Evolutionary conservation across 2,797 vertebrate genomes (phyloP), one percentile per base, ranked within the genome.

Genomic region (Artibeus lituratus): DNA sequence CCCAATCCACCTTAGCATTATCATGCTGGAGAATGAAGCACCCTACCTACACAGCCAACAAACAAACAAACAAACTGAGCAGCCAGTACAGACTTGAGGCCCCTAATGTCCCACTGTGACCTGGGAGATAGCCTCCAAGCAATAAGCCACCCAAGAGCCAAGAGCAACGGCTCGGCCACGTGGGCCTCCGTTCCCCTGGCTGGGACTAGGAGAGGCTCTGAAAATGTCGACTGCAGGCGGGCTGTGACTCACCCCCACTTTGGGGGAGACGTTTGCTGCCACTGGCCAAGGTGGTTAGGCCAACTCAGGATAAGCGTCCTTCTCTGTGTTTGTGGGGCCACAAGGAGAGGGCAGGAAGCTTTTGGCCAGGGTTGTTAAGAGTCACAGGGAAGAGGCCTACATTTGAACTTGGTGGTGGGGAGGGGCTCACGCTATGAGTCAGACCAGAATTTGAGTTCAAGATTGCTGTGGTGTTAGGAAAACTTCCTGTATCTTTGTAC

Each of bases 21-120:
- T 99, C 98, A 98, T 97, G 99, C 98, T 98, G 98, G 99, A 99
- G 98, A 99, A 99, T 99, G 99, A 99, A 99, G 99, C 98, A 99
- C 99, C 99, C 98, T 99, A 98, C 99, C 99, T 99, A 99, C 99
- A 99, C 98, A 99, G 98, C 98, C 98, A 97, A 98, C 24, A 4
- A 78, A 49, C 4, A 49, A 65, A 21, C 19, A 77, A 32, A 19
- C 8, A n/a, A 65, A 24, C 7, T 15, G 24, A 24, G 21, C 69
- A 69, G 37, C 53, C 39, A 35, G 57, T 47, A 78, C 22, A 53
- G 80, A 55, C 19, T 6, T 0, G 11, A 94, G 69, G 55, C 21
- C 62, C 49, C 18, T n/a, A 72, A 7, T 19, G 2, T 32, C 55
- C 76, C 22, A 24, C 26, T 5, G 51, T 10, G 82, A 76, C 8